Base-by-base conservation (phyloP, 37 sponge, comb jelly and placozoan genomes). In the Geodia barretti region DNA sequence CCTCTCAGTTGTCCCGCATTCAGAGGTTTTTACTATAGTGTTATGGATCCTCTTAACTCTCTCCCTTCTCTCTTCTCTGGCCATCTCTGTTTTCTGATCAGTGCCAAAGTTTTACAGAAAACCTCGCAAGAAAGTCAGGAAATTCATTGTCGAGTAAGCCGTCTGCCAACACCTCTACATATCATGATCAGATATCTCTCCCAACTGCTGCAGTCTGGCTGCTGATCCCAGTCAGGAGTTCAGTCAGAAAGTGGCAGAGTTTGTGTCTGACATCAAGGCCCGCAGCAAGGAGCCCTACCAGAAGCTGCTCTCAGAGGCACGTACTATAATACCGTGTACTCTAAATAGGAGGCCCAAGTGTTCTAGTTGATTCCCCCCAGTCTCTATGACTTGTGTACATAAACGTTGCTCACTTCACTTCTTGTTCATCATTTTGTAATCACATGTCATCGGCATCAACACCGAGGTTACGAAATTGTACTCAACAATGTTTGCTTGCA, bases 271-370 rank as follows among this genome's bases (percentile, higher is more conserved):
- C 0, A 76, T 81, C 25, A 36, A 47, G 11, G 26, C 68, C 19
- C 82, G 34, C 54, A 66, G 74, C 66, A 59, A 20, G 0, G 82
- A 81, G 21, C 77, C 88, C 17, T 64, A 87, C 41, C 88, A 87
- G 38, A 70, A 87, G 39, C 38, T 87, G 76, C 72, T 87, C 2
- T 41, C 36, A 19, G 82, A 87, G 68, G 88, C n/a, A n/a, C n/a
- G n/a, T n/a, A n/a, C n/a, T n/a, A n/a, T n/a, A n/a, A n/a, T n/a
- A n/a, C n/a, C n/a, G n/a, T n/a, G n/a, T n/a, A n/a, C n/a, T n/a
- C n/a, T n/a, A n/a, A n/a, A n/a, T n/a, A n/a, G n/a, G n/a, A n/a
- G n/a, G n/a, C n/a, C n/a, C n/a, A n/a, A n/a, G n/a, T n/a, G n/a
- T n/a, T n/a, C n/a, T n/a, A n/a, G n/a, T n/a, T n/a, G n/a, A n/a